Evolutionary conservation across 2,888 invertebrate genomes (phyloP), one percentile per base, ranked within the genome.

Genomic region (Epsilonema sp.): DNA sequence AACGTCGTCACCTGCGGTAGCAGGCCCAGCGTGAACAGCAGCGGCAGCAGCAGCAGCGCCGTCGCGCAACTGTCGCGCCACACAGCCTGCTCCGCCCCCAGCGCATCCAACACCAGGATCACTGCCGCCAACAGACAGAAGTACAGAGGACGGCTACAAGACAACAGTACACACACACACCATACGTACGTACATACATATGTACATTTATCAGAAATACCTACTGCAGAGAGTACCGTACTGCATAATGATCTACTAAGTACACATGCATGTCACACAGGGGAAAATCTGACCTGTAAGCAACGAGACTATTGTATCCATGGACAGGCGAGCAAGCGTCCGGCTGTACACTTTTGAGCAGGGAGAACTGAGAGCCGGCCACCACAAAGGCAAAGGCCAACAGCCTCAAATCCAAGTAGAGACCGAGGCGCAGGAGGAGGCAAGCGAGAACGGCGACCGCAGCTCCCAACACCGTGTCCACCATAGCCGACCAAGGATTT

Each of bases 321-420:
- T 97, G 97, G 37, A 90, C 89, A 0, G 97, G 94, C 2, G 94
- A 94, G 0, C 94, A 83, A 0, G 94, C 89, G 68, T 97, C 97
- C 0, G 97, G 97, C 63, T 97, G 97, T 1, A 97, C 97, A 65
- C 90, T 90, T 70, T 71, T 61, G 37, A 63, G 52, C 23, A 63
- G 53, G 50, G 53, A 65, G 56, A 57, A 99, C 67, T 97, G 97
- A 61, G 90, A 87, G 19, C 89, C 82, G 1, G 94, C 94, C 58
- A 92, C 86, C n/a, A 92, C 84, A 58, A 90, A 82, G 70, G 92
- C 92, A 67, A 97, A 87, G 62, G 89, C 73, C 66, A 94, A 84
- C 19, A 90, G 83, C 59, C 80, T 81, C 46, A 92, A 76, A 65
- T 97, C 94, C 58, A 78, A 78, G 70, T 86, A 94, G 65, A 87